These are phyloP conservation scores for Thyatira batis DNA, from an alignment of 2,888 invertebrate species.

Conservation along the genomic window DNA sequence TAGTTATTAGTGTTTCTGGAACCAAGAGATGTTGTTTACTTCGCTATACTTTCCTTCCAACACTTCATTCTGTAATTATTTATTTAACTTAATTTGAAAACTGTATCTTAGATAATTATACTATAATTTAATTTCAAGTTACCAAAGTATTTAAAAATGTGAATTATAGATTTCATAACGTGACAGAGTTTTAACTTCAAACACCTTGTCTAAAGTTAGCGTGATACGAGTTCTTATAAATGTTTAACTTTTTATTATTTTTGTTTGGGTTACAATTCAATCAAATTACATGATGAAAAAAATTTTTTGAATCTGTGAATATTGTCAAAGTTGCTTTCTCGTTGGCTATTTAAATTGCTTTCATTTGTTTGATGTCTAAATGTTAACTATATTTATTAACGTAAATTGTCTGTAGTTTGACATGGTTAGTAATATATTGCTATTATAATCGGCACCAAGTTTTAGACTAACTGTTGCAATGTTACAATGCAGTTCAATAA, in stretches of 20 bases:
- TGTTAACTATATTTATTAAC: constrained; percentile 3
- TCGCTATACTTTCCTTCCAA: constrained; percentile 38
- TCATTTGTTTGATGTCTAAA: constrained; percentile 1
- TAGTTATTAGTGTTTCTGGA: constrained; percentile 28
- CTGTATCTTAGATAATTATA: constrained; percentile 51
- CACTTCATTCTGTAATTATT: constrained; percentile 26
- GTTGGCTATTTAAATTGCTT: background rate
- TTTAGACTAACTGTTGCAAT: constrained; percentile 17
- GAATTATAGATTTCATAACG: constrained; percentile 25
- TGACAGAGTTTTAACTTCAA: constrained; percentile 8
- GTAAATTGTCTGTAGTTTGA: background rate
- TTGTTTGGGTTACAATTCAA: background rate
- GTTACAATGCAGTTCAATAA: constrained; percentile 44
- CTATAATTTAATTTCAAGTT: constrained; percentile 67
- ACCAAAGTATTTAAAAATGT: constrained; percentile 69
- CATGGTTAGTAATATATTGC: constrained; percentile 4
- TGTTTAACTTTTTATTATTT: background rate
- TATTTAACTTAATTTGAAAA: constrained; percentile 31
- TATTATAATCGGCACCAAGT: constrained; percentile 21
- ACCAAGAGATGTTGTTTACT: constrained; percentile 32
- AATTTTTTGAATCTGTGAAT: constrained; percentile 6
- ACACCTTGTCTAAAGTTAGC: constrained; percentile 8
- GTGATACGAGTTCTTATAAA: constrained; percentile 6
- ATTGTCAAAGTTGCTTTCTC: constrained; percentile 3
- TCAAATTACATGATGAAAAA: background rate